Evolutionary conservation across 1,140 invertebrate genomes (phyloP).

Genomic region (Cepaea nemoralis): DNA sequence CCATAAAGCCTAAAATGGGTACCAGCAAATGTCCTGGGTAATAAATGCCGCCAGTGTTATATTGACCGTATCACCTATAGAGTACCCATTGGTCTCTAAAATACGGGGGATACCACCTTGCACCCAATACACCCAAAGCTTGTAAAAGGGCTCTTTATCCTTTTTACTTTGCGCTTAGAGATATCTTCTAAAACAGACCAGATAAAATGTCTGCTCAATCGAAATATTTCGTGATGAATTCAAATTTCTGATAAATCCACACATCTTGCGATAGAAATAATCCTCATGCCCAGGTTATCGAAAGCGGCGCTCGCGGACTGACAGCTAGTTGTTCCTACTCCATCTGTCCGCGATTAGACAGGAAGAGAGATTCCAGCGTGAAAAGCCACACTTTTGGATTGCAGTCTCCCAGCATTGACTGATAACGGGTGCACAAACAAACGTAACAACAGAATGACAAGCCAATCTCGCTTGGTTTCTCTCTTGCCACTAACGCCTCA

Average conservation of each 20-base stretch:
- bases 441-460: neutral
- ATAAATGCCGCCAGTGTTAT: too few species aligned
- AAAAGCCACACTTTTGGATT: conserved; percentile 13
- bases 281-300: neutral
- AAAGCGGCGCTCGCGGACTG: neutral
- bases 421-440: neutral
- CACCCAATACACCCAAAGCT: too few species aligned
- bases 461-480: neutral
- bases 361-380: conserved; percentile 1
- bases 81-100: too few species aligned
- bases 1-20: too few species aligned
- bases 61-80: too few species aligned
- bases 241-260: neutral
- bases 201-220: too few species aligned
- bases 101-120: too few species aligned
- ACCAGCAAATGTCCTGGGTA: too few species aligned
- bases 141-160: too few species aligned
- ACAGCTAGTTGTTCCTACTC: conserved; percentile 2
- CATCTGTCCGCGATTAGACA: conserved; percentile 15
- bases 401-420: neutral
- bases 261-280: neutral
- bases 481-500: neutral
- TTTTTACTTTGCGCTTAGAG: too few species aligned
- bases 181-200: too few species aligned
- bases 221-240: neutral